Base-by-base conservation (phyloP, 2,888 invertebrate species). In the Frankliniella fusca region DNA sequence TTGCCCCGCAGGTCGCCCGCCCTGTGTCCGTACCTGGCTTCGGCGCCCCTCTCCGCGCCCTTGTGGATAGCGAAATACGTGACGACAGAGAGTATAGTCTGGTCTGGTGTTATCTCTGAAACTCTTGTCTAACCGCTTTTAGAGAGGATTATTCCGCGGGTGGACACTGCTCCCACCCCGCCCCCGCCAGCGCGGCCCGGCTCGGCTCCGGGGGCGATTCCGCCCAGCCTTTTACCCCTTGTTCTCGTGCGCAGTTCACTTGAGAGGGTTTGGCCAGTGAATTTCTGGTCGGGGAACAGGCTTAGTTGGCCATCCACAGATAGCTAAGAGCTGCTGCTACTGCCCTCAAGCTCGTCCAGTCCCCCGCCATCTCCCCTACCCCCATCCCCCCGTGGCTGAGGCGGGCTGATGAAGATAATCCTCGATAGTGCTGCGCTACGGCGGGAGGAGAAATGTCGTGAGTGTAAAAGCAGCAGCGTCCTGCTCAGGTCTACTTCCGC, bases 301-400 rank as follows among this genome's bases (percentile, higher is more conserved):
- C 70, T 76, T 76, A 76, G 70, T 23, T 76, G 70, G 70, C 70
- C 70, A 76, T 76, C 70, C 70, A 27, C 23, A 76, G 70, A 76
- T 23, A 76, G 70, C 70, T 61, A 61, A 61, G 61, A 61, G 61
- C 61, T 61, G 38, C 38, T 38, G 38, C 38, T 38, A 5, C 38
- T 38, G 61, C 61, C 61, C 61, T 15, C 61, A 15, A n/a, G 61
- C 15, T 15, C 61, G 61, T 61, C 61, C 61, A 18, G 61, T 0
- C 61, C n/a, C 61, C 11, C 61, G 3, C 54, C 54, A 7, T 20
- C 54, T 20, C 54, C 10, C 20, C 54, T 10, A 3, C 61, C 61
- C 54, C 54, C 54, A 38, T 7, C 54, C 15, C 54, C 8, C 54
- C 54, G 8, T 61, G 61, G n/a, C 61, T n/a, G 38, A 38, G 38